These are phyloP conservation scores for Drosophila algonquin DNA, from an alignment of 2,888 invertebrate genomes.

Conservation along the genomic window DNA sequence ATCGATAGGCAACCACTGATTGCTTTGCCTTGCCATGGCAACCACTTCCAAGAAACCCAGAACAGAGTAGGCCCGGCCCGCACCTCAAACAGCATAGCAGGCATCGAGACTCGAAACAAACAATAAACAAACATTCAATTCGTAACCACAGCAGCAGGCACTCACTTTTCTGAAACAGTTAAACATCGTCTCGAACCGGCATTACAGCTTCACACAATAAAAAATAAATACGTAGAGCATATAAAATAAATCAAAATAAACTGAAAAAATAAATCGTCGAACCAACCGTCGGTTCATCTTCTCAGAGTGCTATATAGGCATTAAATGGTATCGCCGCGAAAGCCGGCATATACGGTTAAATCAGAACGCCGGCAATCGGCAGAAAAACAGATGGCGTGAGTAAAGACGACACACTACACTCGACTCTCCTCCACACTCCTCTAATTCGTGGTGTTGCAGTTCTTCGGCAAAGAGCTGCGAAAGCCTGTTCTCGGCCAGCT, in stretches of 20 bases:
- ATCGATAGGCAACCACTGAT: slow-evolving; percentile 18
- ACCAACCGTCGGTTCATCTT: not conserved
- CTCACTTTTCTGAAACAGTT: slow-evolving; percentile 64
- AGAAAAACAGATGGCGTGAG: slow-evolving; percentile 78
- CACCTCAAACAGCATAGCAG: slow-evolving; percentile 31
- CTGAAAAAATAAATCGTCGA: no score
- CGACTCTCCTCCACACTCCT: not conserved
- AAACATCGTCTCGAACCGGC: slow-evolving; percentile 47
- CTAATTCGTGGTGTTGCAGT: slow-evolving; percentile 48
- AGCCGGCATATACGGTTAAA: slow-evolving; percentile 79
- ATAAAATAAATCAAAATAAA: no score
- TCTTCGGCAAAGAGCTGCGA: slow-evolving; percentile 84
- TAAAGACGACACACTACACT: slow-evolving; percentile 16
- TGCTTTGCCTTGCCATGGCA: slow-evolving; percentile 45
- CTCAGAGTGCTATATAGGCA: slow-evolving; percentile 6
- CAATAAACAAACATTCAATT: slow-evolving; percentile 64
- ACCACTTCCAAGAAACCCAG: slow-evolving; percentile 24
- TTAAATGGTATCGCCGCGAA: slow-evolving; percentile 79
- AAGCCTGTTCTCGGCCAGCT: slow-evolving; percentile 83
- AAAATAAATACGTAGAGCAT: slow-evolving; percentile 15
- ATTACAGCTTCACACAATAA: slow-evolving; percentile 42
- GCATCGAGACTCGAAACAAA: slow-evolving; percentile 44
- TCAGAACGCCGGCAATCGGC: slow-evolving; percentile 46
- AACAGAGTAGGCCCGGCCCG: slow-evolving; percentile 6
- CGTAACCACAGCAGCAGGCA: slow-evolving; percentile 73